phyloP scores from a whole-genome alignment of 2,888 invertebrate species.

The Hirtodrosophila trivittata region DNA sequence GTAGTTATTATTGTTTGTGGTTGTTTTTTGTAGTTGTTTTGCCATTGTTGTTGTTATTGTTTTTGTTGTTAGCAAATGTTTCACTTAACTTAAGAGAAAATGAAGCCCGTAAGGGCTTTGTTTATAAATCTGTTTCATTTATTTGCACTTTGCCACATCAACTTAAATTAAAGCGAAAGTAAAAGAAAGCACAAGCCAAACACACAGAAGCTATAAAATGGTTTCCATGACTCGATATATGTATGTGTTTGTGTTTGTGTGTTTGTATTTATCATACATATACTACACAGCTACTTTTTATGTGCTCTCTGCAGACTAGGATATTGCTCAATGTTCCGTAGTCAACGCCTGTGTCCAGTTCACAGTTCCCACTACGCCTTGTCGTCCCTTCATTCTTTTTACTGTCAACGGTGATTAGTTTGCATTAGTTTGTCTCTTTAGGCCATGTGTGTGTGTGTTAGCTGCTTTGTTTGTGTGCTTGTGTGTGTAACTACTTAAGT shows the following conservation, averaged over 20 bases:
- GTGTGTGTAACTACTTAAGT: constrained; percentile 20
- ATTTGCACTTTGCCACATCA: constrained; percentile 72
- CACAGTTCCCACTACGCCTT: constrained; percentile 16
- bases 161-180: constrained; percentile 66
- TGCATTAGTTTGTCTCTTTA: constrained; percentile 52
- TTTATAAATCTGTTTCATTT: constrained; percentile 73
- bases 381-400: constrained; percentile 44
- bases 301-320: constrained; percentile 41
- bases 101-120: constrained; percentile 34
- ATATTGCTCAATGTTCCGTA: constrained; percentile 33
- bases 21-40: constrained; percentile 27
- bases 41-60: constrained; percentile 9
- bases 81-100: constrained; percentile 46
- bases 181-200: constrained; percentile 45
- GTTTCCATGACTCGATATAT: neutral
- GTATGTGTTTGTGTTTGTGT: constrained; percentile 1
- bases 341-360: constrained; percentile 44
- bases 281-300: constrained; percentile 38
- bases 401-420: constrained; percentile 73
- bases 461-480: constrained; percentile 3
- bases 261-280: constrained; percentile 7
- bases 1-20: constrained; percentile 2
- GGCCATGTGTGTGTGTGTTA: constrained; percentile 11
- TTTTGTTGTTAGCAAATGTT: constrained; percentile 48
- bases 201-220: constrained; percentile 59